Evolutionary conservation across 2,888 invertebrate genomes (phyloP), one percentile per base, ranked within the genome.

Genomic region (Callosobruchus maculatus): DNA sequence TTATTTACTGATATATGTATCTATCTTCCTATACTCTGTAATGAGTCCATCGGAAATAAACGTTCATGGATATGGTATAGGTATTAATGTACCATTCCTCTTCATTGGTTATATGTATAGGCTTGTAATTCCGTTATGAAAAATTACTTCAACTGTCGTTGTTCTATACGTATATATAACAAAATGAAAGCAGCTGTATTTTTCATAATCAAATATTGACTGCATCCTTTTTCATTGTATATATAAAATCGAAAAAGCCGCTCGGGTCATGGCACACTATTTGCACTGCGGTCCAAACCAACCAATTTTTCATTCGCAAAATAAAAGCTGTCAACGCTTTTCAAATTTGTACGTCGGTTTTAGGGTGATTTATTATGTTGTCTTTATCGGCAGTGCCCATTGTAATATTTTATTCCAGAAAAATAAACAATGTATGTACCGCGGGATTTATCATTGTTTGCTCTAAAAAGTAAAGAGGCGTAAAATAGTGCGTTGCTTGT

Each of bases 311-410:
- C 77, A 78, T 75, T 73, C 71, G 20, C 22, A 30, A 68, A 70
- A 72, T 73, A 73, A 73, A 76, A 77, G 73, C 77, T 79, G 78
- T 79, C 79, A 78, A 72, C 77, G 77, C 75, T 77, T 77, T 79
- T 78, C 75, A 76, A 76, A 78, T 78, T 77, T 76, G 75, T 79
- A 74, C 77, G 76, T 77, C 77, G 77, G 71, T 49, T 49, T 49
- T 49, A 49, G 26, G 26, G 18, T 72, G 73, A 76, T 76, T 74
- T 73, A 73, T 74, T 72, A 69, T 74, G 74, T 49, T 71, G 31
- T 71, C 74, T 74, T 71, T 74, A 71, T 74, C 70, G 31, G 67
- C n/a, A 74, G 22, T 22, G 22, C 68, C 3, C 26, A 71, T 70
- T 68, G 71, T 71, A 71, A 72, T 71, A 49, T 49, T 49, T 49